A percentile compares a stretch with the other conserved stretches of the same genome.
These are phyloP conservation scores for Eidolon dupreanum DNA, from an alignment of 2,797 vertebrate genomes.

Conservation along the genomic window DNA sequence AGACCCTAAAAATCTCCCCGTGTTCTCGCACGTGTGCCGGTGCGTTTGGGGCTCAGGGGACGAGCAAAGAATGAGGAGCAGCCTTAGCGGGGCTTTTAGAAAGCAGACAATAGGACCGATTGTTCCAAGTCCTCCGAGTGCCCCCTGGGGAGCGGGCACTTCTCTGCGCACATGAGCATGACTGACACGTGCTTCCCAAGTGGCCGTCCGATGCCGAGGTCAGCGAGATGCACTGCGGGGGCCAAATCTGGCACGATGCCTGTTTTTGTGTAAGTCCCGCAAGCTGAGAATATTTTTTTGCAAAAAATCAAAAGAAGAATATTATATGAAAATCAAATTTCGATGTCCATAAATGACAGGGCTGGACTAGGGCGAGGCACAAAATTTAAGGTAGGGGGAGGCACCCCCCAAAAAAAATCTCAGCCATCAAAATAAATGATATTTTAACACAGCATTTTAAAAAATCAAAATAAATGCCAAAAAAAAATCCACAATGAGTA, in stretches of 20 bases:
- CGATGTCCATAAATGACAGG: background rate
- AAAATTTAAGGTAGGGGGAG: background rate
- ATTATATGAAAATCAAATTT: background rate
- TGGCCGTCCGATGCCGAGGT: background rate
- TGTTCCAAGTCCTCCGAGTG: background rate
- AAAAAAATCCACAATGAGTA: background rate
- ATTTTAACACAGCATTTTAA: background rate
- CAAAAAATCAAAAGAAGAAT: background rate
- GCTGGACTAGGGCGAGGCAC: background rate
- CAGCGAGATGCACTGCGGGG: rapidly evolving
- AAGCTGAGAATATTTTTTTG: background rate
- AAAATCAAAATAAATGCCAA: background rate
- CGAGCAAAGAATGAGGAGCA: background rate
- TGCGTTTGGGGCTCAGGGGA: background rate
- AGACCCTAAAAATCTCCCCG: background rate
- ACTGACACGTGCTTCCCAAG: background rate
- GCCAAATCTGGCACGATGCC: background rate
- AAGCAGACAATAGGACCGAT: background rate
- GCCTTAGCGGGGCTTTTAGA: background rate
- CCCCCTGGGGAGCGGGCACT: background rate
- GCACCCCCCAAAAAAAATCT: background rate
- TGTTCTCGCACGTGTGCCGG: background rate
- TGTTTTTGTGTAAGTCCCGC: background rate
- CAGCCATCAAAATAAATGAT: background rate
- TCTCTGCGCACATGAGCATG: background rate